Evolutionary conservation across 2,797 vertebrate genomes (phyloP).

Genomic region (Fundulus diaphanus): DNA sequence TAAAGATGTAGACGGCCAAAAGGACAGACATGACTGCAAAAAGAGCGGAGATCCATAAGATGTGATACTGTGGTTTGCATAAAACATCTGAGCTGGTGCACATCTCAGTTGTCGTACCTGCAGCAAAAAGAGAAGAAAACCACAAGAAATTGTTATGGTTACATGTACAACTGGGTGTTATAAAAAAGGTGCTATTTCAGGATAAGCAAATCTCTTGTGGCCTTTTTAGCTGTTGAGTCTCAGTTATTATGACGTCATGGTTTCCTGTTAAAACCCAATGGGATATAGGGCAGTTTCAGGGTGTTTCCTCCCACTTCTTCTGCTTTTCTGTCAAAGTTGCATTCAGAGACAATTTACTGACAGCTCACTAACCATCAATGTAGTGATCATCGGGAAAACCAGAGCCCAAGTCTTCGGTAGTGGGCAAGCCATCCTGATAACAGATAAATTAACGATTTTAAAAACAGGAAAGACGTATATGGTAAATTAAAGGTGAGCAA

Average conservation of each 20-base stretch:
- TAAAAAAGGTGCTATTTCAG: constrained; percentile 2
- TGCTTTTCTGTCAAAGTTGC: background rate
- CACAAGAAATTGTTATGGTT: background rate
- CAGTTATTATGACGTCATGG: constrained; percentile 55
- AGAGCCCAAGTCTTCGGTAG: constrained; percentile 11
- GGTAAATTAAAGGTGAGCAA: background rate
- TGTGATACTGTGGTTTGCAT: background rate
- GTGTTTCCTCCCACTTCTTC: background rate
- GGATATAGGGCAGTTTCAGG: constrained; percentile 30
- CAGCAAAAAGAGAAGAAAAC: constrained; percentile 8
- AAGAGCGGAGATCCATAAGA: constrained; percentile 54
- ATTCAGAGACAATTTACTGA: constrained; percentile 12
- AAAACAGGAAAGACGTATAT: background rate
- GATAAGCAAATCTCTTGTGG: constrained; percentile 64
- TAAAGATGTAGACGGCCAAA: constrained; percentile 55
- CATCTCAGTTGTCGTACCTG: background rate
- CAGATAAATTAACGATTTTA: background rate
- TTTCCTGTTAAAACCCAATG: constrained; percentile 67
- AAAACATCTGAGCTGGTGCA: background rate
- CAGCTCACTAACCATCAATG: constrained; percentile 24
- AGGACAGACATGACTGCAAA: constrained; percentile 44
- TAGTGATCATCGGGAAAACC: background rate
- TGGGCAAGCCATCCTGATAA: constrained; percentile 14
- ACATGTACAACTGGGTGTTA: constrained; percentile 16
- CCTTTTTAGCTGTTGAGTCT: constrained; percentile 50